Percentiles rank a stretch among this genome's conserved stretches.
Conservation (phyloP, 1,140 invertebrate genomes). For the Diploscapter pachys region DNA sequence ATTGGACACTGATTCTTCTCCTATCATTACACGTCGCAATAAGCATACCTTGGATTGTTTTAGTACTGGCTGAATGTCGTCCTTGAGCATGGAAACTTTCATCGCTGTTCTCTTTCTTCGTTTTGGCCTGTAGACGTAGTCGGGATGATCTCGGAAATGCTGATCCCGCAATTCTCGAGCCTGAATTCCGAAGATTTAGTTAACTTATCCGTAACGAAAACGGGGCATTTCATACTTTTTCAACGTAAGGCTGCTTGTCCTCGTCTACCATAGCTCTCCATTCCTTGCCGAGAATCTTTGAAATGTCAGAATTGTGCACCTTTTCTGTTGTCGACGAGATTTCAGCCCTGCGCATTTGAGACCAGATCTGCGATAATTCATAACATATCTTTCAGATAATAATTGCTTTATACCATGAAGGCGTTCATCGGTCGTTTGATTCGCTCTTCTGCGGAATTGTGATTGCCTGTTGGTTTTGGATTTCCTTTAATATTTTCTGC, state of each 20-base stretch:
- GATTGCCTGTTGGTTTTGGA: too few species aligned
- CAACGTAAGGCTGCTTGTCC: conserved; percentile 16
- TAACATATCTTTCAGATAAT: background rate
- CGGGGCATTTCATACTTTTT: background rate
- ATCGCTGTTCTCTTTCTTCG: conserved; percentile 19
- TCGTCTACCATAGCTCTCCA: conserved; percentile 12
- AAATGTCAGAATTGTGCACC: conserved; percentile 22
- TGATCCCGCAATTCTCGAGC: conserved; percentile 17
- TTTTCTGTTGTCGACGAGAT: conserved; percentile 17
- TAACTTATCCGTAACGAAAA: background rate
- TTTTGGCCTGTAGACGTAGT: conserved; percentile 19
- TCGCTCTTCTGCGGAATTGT: background rate
- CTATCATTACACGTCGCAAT: too few species aligned
- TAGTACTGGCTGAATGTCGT: too few species aligned
- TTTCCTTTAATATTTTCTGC: too few species aligned
- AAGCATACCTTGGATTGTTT: too few species aligned
- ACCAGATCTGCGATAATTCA: conserved; percentile 5
- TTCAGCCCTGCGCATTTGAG: conserved; percentile 9
- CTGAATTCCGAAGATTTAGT: background rate
- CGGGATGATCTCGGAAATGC: conserved; percentile 7
- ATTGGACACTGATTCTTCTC: too few species aligned
- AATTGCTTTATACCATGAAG: background rate
- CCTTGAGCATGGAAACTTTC: background rate
- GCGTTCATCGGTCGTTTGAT: conserved; percentile 24
- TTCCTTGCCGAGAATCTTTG: conserved; percentile 15